Evolutionary conservation across 2,888 invertebrate species (phyloP).

Genomic region (Salpingus planirostris): DNA sequence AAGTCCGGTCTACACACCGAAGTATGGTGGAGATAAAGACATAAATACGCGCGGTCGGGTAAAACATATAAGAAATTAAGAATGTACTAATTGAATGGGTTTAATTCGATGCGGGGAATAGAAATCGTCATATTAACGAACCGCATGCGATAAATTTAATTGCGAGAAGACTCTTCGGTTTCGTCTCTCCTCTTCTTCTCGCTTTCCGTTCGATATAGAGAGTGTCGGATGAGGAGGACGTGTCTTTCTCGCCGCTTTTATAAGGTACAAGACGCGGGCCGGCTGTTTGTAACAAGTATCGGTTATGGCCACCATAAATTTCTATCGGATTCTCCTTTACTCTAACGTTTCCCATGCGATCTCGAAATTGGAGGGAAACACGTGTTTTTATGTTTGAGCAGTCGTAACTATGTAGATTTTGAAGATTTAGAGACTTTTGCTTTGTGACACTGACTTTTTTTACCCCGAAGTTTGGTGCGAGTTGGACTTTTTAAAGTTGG

Average conservation of each 20-base stretch:
- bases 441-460: too few species aligned
- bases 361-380: constrained; percentile 3
- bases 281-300: constrained; percentile 4
- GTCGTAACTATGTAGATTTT: too few species aligned
- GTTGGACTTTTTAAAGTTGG: too few species aligned
- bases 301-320: constrained; percentile 14
- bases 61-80: constrained; percentile 30
- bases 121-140: constrained; percentile 36
- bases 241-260: too few species aligned
- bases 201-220: constrained; percentile 13
- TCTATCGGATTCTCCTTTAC: too few species aligned
- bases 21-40: constrained; percentile 27
- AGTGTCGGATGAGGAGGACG: too few species aligned
- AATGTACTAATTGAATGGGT: constrained; percentile 36
- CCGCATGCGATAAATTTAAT: constrained; percentile 27
- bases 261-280: constrained; percentile 3
- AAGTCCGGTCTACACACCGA: too few species aligned
- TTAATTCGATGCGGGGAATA: constrained; percentile 35
- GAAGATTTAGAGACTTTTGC: too few species aligned
- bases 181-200: constrained; percentile 19
- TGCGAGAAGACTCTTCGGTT: constrained; percentile 11
- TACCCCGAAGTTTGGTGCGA: too few species aligned
- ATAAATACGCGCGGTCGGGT: constrained; percentile 29
- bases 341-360: too few species aligned
- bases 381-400: too few species aligned